These are phyloP conservation scores for Pristionchus entomophagus DNA, from an alignment of 2,888 invertebrate genomes.

Conservation along the genomic window DNA sequence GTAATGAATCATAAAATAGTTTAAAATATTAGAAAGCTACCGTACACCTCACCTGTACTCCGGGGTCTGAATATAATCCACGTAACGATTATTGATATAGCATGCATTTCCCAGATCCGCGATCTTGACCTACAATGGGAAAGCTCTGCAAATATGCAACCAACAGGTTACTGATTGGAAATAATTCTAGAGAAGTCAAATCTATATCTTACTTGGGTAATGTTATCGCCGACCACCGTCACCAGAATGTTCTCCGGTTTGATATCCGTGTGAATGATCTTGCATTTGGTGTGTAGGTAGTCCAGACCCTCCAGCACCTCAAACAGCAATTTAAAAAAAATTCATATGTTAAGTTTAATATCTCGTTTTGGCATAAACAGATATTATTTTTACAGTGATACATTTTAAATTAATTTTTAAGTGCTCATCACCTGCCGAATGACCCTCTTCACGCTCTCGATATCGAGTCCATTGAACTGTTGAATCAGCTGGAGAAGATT, in stretches of 20 bases:
- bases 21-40: too few species aligned
- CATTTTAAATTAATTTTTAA: too few species aligned
- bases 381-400: too few species aligned
- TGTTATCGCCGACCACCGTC: slow-evolving; percentile 78
- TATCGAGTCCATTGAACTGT: slow-evolving; percentile 93
- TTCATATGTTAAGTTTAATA: too few species aligned
- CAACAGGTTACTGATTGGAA: too few species aligned
- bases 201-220: slow-evolving; percentile 73
- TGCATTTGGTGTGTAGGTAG: slow-evolving; percentile 96
- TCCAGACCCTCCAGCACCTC: slow-evolving; percentile 83
- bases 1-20: too few species aligned
- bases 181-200: too few species aligned
- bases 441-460: slow-evolving; percentile 94
- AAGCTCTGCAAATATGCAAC: too few species aligned
- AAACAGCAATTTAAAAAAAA: too few species aligned
- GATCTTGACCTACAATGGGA: slow-evolving; percentile 84
- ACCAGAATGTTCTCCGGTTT: slow-evolving; percentile 79
- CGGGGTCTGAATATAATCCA: slow-evolving; percentile 98
- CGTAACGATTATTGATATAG: slow-evolving; percentile 93
- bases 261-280: slow-evolving; percentile 85
- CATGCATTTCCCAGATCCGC: slow-evolving; percentile 99
- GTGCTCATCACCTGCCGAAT: slow-evolving; percentile 85
- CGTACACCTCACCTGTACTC: slow-evolving; percentile 87
- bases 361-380: too few species aligned
- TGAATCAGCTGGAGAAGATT: too few species aligned